A percentile compares a stretch with the other conserved stretches of the same genome.
Evolutionary conservation across 2,888 invertebrate species (phyloP).

Genomic region (Aporophyla nigra): DNA sequence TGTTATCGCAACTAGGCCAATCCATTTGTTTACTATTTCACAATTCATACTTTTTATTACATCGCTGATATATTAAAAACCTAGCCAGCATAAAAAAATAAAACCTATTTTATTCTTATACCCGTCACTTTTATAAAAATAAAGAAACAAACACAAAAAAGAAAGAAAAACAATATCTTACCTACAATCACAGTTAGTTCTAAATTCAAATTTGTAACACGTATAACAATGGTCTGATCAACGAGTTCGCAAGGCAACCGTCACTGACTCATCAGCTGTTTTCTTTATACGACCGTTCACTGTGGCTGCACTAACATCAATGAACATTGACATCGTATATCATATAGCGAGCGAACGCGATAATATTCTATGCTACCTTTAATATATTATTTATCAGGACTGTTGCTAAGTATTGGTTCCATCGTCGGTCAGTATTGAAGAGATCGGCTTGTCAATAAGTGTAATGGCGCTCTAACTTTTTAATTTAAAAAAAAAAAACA

Average conservation of each 20-base stretch:
- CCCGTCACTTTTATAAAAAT: not conserved
- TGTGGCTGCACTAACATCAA: constrained; percentile 79
- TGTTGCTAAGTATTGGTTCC: constrained; percentile 51
- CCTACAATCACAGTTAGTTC: constrained; percentile 47
- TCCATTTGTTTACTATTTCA: constrained; percentile 35
- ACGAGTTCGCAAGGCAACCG: constrained; percentile 56
- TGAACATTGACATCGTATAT: constrained; percentile 79
- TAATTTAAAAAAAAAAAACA: not conserved
- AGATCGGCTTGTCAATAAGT: not conserved
- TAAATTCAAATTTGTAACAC: constrained; percentile 59
- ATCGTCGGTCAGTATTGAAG: constrained; percentile 14
- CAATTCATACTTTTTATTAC: constrained; percentile 4
- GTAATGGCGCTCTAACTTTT: not conserved
- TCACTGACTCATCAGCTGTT: constrained; percentile 71
- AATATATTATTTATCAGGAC: constrained; percentile 37
- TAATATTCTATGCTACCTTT: constrained; percentile 67
- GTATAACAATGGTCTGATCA: constrained; percentile 56
- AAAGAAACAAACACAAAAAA: not conserved
- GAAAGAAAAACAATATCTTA: constrained; percentile 45
- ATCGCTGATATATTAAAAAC: not conserved
- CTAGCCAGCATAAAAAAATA: not conserved
- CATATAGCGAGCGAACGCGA: constrained; percentile 70
- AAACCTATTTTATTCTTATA: not conserved
- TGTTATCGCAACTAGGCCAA: constrained; percentile 35
- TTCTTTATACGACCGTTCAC: constrained; percentile 76